phyloP scores from a whole-genome alignment of 2,888 invertebrate genomes.

The Drosophila macrospina region DNA sequence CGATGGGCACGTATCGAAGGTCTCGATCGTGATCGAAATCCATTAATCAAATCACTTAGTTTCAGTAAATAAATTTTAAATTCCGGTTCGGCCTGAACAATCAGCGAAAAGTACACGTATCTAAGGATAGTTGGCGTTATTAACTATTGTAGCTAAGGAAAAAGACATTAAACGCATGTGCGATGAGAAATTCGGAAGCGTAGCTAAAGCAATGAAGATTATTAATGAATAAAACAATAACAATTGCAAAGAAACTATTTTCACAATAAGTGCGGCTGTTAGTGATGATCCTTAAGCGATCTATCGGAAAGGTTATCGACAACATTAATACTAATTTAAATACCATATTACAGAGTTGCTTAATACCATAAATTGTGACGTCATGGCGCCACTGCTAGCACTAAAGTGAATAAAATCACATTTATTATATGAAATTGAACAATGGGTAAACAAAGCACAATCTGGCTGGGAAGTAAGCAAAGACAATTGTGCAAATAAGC shows the following conservation, averaged over 20 bases:
- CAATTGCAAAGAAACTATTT: too few species aligned
- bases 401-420: background rate
- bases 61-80: constrained; percentile 63
- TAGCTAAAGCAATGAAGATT: background rate
- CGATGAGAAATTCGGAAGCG: background rate
- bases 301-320: background rate
- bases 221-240: too few species aligned
- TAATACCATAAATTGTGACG: background rate
- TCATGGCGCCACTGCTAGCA: too few species aligned
- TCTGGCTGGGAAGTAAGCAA: background rate
- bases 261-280: too few species aligned
- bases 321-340: background rate
- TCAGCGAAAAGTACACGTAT: background rate
- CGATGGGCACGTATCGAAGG: constrained; percentile 44
- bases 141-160: constrained; percentile 5
- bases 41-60: constrained; percentile 84
- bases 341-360: too few species aligned
- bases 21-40: constrained; percentile 82
- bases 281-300: background rate
- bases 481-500: constrained; percentile 26
- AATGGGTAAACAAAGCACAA: background rate
- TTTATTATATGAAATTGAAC: too few species aligned
- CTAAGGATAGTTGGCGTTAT: constrained; percentile 3
- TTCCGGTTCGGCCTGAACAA: constrained; percentile 33
- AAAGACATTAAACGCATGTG: constrained; percentile 13